phyloP scores from a whole-genome alignment of 2,113 vertebrate species.

The Eupsittula cactorum region DNA sequence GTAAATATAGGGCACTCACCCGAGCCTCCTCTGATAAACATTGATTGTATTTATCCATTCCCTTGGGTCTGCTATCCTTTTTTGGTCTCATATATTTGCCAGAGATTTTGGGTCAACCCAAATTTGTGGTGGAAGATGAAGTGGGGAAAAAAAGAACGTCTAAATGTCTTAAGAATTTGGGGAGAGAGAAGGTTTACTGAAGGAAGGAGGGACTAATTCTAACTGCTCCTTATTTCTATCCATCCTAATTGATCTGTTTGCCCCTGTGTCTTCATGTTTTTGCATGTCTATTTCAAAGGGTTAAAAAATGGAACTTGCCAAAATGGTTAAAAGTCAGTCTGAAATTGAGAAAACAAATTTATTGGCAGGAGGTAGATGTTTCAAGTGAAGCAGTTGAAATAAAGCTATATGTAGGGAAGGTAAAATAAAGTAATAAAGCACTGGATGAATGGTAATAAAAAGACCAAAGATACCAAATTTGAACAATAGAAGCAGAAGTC shows the following conservation, averaged over 20 bases:
- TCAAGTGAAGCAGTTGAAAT: constrained; percentile 1
- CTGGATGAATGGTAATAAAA: constrained; percentile 34
- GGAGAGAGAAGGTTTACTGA: not conserved
- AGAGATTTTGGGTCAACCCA: not conserved
- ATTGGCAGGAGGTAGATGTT: not conserved
- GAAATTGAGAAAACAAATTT: constrained; percentile 14
- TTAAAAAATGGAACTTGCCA: not conserved
- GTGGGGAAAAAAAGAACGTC: not conserved
- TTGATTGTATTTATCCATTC: not conserved
- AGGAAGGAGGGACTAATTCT: not conserved
- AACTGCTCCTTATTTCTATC: fast-evolving
- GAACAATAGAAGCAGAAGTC: constrained; percentile 22
- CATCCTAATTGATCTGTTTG: not conserved
- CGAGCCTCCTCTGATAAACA: not conserved
- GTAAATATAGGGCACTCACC: not conserved
- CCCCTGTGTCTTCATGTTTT: not conserved
- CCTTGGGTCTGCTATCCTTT: not conserved
- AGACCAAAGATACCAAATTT: constrained; percentile 43
- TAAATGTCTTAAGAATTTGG: not conserved
- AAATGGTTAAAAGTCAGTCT: constrained; percentile 15
- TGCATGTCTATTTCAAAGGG: not conserved
- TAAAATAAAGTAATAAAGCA: constrained; percentile 40
- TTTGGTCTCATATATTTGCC: not conserved
- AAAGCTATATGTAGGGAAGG: not conserved
- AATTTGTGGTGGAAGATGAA: not conserved